Evolutionary conservation across 1,140 invertebrate genomes (phyloP), one percentile per base, ranked within the genome.

Genomic region (Zaprionus africanus): DNA sequence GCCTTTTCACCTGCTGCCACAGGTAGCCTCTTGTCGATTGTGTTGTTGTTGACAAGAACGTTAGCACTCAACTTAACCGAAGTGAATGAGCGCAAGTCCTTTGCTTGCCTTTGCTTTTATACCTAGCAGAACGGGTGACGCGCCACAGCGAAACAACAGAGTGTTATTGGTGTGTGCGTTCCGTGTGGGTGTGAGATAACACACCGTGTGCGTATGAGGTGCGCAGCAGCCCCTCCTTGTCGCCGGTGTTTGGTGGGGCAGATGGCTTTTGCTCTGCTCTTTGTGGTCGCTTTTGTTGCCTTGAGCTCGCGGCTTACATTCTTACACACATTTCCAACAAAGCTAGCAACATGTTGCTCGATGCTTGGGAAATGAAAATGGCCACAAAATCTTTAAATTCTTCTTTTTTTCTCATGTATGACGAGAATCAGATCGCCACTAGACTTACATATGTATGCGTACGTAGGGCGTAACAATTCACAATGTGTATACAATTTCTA

Each of bases 1-100:
- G 6, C 28, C 53, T 31, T 78, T 19, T 63, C 31, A 60, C 53
- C 56, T 61, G 54, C 34, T 79, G 75, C 78, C 46, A 79, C 77
- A 79, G 74, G 77, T 79, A 79, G 53, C 58, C n/a, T 56, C 41
- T 43, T 63, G 61, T 28, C 56, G 61, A 59, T 38, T 64, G 67
- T 46, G 46, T 24, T 51, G 46, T 69, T 65, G 57, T 57, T 63
- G 31, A 51, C 15, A 69, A 69, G 64, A 80, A 78, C 75, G 75
- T 78, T 60, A 53, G 64, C 75, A 80, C 64, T 56, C 75, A 80
- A 80, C 75, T 77, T 56, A 74, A 78, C 69, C 69, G 78, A 80
- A 65, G 75, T 80, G 78, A 80, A 80, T 80, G 78, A 77, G 75
- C 76, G 51, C 64, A 69, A 59, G 64, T 80, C 78, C 78, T 80